phyloP scores from a whole-genome alignment of 2,888 invertebrate genomes.

The Pheosia tremula region DNA sequence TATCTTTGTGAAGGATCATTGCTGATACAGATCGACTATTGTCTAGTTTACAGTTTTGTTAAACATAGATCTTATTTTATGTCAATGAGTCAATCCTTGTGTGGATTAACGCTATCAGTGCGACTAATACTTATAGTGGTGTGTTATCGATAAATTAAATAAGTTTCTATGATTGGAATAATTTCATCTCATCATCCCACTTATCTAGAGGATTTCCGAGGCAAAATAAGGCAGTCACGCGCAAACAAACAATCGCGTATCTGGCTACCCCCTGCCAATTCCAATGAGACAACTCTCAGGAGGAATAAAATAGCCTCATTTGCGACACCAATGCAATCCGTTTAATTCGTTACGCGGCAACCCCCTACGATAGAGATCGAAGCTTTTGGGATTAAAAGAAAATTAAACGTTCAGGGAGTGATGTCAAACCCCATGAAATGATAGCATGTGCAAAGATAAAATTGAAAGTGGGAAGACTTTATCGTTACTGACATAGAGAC shows the following conservation, averaged over 20 bases:
- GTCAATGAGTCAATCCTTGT: too few relatives aligned
- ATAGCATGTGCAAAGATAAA: constrained; percentile 32
- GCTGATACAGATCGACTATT: constrained; percentile 11
- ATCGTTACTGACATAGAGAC: constrained; percentile 29
- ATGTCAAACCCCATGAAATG: constrained; percentile 71
- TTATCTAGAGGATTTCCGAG: background rate
- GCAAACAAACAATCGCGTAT: constrained; percentile 62
- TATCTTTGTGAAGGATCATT: constrained; percentile 30
- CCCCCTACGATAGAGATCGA: constrained; percentile 78
- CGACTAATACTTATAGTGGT: too few relatives aligned
- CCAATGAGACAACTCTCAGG: constrained; percentile 62
- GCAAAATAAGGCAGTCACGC: constrained; percentile 43
- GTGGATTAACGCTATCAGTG: too few relatives aligned
- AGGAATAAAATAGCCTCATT: constrained; percentile 81
- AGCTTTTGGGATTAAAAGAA: constrained; percentile 82
- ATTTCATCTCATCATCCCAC: background rate
- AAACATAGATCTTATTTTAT: background rate
- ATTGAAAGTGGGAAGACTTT: constrained; percentile 21
- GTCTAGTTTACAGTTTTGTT: background rate
- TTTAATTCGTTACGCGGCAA: constrained; percentile 79
- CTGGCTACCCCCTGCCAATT: constrained; percentile 55
- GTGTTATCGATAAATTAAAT: too few relatives aligned
- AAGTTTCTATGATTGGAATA: too few relatives aligned
- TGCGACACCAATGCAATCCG: constrained; percentile 81
- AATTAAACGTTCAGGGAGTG: constrained; percentile 77